Conservation (phyloP, 2,113 vertebrate genomes). For the Motacilla tschutschensis region DNA sequence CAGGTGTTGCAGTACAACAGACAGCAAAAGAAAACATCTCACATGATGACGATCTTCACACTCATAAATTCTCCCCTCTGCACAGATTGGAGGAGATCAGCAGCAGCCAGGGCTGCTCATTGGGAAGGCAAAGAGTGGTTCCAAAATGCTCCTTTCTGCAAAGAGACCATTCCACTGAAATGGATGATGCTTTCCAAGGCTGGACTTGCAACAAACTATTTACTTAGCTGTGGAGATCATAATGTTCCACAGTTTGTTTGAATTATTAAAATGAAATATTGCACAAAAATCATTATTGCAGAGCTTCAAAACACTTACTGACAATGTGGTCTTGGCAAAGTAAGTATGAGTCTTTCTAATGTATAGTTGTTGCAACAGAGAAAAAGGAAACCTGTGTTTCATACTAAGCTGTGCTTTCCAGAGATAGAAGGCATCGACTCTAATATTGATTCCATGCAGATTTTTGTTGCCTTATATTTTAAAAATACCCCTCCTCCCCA, state of each 20-base stretch:
- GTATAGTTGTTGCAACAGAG: slow-evolving; percentile 22
- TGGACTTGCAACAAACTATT: slow-evolving; percentile 22
- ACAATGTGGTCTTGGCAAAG: slow-evolving; percentile 51
- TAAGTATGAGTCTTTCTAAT: slow-evolving; percentile 35
- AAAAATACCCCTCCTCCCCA: background rate
- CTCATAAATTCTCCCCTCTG: background rate
- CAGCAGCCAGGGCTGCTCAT: background rate
- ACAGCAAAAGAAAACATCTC: background rate
- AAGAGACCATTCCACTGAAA: background rate
- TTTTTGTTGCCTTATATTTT: slow-evolving; percentile 44
- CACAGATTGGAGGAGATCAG: background rate
- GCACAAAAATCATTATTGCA: slow-evolving; percentile 53
- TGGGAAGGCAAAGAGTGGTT: background rate
- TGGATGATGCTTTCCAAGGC: slow-evolving; percentile 3
- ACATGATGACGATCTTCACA: background rate
- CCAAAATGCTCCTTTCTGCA: background rate
- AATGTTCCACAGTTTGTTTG: slow-evolving; percentile 47
- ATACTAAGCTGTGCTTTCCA: slow-evolving; percentile 3
- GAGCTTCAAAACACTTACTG: slow-evolving; percentile 58
- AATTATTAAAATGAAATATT: slow-evolving; percentile 68
- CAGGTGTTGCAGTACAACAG: background rate
- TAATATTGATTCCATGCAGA: slow-evolving; percentile 34
- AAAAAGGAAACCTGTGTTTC: background rate
- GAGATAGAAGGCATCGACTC: slow-evolving; percentile 5
- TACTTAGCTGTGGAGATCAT: slow-evolving; percentile 8